phyloP scores from a whole-genome alignment of 1,140 invertebrate species.

The Forficula auricularia region DNA sequence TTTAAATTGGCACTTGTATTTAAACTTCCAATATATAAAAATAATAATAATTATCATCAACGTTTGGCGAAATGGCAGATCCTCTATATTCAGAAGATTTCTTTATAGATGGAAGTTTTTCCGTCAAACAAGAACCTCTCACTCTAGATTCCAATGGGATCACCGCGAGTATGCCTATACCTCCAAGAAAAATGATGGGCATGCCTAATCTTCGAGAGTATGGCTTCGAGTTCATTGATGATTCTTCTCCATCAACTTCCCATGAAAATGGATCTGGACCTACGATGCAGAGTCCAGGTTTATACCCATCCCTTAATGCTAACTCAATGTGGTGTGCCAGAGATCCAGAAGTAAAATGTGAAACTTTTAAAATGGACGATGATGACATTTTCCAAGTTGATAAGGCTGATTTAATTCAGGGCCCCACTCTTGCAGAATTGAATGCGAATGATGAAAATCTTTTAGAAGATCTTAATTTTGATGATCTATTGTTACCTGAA shows the following conservation, averaged over 20 bases:
- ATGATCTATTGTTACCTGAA: slow-evolving; percentile 59
- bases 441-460: slow-evolving; percentile 70
- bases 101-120: slow-evolving; percentile 31
- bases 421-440: slow-evolving; percentile 70
- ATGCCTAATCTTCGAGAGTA: slow-evolving; percentile 29
- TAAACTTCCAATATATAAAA: not conserved
- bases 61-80: slow-evolving; percentile 28
- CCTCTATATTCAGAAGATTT: slow-evolving; percentile 34
- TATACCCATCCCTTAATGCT: slow-evolving; percentile 27
- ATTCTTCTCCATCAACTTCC: slow-evolving; percentile 6
- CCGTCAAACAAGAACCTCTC: slow-evolving; percentile 32
- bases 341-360: slow-evolving; percentile 31
- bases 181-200: slow-evolving; percentile 17
- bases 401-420: slow-evolving; percentile 62
- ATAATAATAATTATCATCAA: not conserved
- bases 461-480: slow-evolving; percentile 65
- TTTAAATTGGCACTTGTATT: slow-evolving; percentile 5
- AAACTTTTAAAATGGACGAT: slow-evolving; percentile 56
- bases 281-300: slow-evolving; percentile 14
- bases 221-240: slow-evolving; percentile 23
- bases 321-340: slow-evolving; percentile 28
- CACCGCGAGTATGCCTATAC: slow-evolving; percentile 13
- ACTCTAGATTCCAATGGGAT: slow-evolving; percentile 15
- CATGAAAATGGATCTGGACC: not conserved
- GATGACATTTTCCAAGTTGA: slow-evolving; percentile 81